phyloP scores from a whole-genome alignment of 2,113 vertebrate genomes.

The Lonchura striata region DNA sequence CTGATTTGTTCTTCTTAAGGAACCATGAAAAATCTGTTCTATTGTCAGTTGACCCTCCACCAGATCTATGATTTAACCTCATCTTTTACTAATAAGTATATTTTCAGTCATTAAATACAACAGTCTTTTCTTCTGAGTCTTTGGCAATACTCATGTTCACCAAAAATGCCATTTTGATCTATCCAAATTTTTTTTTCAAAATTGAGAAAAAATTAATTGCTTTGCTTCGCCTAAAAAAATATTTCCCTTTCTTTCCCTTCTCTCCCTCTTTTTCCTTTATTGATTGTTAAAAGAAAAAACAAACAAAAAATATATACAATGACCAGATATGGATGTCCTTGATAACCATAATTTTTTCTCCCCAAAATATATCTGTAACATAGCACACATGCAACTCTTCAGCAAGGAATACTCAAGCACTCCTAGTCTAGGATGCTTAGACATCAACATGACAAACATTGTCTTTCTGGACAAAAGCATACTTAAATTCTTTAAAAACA shows the following conservation, averaged over 20 bases:
- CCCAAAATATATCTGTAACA: neutral
- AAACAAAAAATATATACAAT: neutral
- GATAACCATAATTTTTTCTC: neutral
- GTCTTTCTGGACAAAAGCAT: neutral
- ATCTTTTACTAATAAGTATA: neutral
- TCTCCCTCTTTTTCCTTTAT: neutral
- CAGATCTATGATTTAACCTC: neutral
- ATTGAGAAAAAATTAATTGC: neutral
- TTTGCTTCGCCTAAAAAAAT: neutral
- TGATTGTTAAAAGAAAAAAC: neutral
- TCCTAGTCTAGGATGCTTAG: neutral
- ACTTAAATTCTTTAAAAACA: neutral
- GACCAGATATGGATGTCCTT: neutral
- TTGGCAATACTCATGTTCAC: neutral
- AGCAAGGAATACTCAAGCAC: neutral
- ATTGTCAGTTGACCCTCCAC: neutral
- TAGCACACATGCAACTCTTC: neutral
- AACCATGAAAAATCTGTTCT: neutral
- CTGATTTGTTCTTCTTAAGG: neutral
- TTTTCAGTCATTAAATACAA: neutral
- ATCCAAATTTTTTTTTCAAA: neutral
- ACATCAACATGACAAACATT: neutral
- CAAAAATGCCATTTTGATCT: neutral
- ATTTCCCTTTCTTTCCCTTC: neutral
- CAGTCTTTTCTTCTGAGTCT: neutral